Evolutionary conservation across 2,888 invertebrate genomes (phyloP), one percentile per base, ranked within the genome.

Genomic region (Ariolimax columbianus): DNA sequence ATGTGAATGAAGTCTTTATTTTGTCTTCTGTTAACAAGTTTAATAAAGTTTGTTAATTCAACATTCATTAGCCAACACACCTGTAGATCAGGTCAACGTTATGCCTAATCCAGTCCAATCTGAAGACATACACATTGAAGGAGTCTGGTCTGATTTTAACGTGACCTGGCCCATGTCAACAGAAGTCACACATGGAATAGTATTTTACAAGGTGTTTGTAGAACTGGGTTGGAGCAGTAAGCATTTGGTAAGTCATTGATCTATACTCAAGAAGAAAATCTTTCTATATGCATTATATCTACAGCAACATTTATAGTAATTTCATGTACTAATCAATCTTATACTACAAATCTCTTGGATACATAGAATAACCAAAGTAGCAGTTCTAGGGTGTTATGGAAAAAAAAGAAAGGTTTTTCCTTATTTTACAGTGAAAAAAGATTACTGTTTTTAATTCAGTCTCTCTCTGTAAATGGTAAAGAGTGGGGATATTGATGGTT

Each of bases 101-200:
- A 96, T 97, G 82, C 98, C 98, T 0, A 96, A 96, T 88, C 94
- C 96, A 0, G 96, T 98, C 1, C 95, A 96, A 79, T 93, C 95
- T 3, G 95, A 95, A 1, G 96, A 96, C 0, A 96, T 98, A 82
- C 94, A 94, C 78, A 96, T 97, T 7, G 94, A 95, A 6, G 98
- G 98, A 0, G 95, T 95, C n/a, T 97, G 96, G 96, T 95, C 97
- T 87, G 95, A 96, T 59, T 98, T 98, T 92, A 97, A 96, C 89
- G 96, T 98, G 70, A 96, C 96, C 1, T 98, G 98, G 98, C 95
- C 96, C 33, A 96, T 97, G 0, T 87, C 89, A 43, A 94, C 94
- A 0, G 96, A 96, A 82, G 96, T 97, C 4, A 97, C 97, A 91
- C 97, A 97, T 92, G 97, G 97, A 26, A 95, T 95, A 7, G 96